Conservation (phyloP, 2,797 vertebrate species). For the Erethizon dorsatum region DNA sequence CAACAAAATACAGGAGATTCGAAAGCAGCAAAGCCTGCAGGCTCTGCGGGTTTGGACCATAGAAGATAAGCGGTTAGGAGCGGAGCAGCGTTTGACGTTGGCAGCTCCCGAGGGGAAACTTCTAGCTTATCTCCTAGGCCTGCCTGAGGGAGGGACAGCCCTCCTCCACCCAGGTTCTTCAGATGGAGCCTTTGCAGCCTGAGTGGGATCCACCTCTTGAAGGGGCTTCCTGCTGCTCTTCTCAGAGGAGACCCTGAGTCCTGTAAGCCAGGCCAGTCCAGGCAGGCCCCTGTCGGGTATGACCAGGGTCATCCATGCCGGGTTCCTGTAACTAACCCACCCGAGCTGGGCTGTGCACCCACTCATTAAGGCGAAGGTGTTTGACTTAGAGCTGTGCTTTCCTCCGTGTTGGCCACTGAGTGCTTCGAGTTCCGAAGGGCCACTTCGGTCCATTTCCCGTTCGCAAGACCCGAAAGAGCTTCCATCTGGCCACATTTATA, state of each 20-base stretch:
- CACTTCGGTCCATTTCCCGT: not conserved
- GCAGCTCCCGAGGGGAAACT: constrained; percentile 1
- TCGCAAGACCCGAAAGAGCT: not conserved
- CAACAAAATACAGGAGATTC: not conserved
- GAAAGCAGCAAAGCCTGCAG: not conserved
- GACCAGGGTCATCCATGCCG: not conserved
- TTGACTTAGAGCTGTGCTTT: not conserved
- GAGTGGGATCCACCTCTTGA: not conserved
- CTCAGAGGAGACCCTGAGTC: not conserved
- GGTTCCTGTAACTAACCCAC: not conserved
- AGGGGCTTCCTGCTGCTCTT: not conserved
- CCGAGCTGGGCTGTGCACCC: not conserved
- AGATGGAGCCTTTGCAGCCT: not conserved
- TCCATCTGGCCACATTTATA: not conserved
- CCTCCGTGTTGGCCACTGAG: not conserved
- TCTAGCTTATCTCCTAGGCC: not conserved
- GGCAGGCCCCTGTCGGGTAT: not conserved
- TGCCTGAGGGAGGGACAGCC: too few species aligned
- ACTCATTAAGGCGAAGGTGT: not conserved
- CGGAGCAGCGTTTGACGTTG: not conserved
- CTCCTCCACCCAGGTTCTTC: not conserved
- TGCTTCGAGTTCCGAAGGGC: not conserved
- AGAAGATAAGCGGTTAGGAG: not conserved
- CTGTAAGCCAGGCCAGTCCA: not conserved
- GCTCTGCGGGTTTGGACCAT: not conserved